Evolutionary conservation across 2,888 invertebrate species (phyloP).

Genomic region (Taphrorychus bicolor): DNA sequence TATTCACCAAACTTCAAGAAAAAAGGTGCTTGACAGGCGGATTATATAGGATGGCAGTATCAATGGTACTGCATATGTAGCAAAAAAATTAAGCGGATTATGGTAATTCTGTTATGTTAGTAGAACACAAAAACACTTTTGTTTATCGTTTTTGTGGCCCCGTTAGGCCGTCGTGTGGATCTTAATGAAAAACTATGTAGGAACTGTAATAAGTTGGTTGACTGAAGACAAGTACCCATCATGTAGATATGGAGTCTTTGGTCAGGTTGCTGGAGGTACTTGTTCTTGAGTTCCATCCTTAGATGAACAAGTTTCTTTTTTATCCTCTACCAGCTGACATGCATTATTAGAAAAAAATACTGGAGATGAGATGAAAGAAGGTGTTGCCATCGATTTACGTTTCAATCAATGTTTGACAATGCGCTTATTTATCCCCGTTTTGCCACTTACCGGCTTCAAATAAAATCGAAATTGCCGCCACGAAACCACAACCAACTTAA

Average conservation of each 20-base stretch:
- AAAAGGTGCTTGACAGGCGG: not conserved
- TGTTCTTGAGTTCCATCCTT: too few species aligned
- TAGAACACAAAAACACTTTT: not conserved
- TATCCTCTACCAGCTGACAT: too few species aligned
- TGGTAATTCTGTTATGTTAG: not conserved
- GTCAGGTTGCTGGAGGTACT: too few species aligned
- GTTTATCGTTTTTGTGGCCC: not conserved
- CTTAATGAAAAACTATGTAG: too few species aligned
- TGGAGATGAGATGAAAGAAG: too few species aligned
- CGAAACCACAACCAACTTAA: conserved; percentile 22
- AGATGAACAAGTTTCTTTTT: too few species aligned
- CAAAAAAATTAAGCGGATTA: not conserved
- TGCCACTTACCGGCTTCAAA: not conserved
- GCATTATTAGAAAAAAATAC: too few species aligned
- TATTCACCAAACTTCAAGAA: not conserved
- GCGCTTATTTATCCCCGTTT: not conserved
- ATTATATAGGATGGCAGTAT: not conserved
- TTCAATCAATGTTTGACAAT: not conserved
- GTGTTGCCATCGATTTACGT: not conserved
- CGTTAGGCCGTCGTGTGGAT: too few species aligned
- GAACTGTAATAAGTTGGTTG: too few species aligned
- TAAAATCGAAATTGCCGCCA: conserved; percentile 1
- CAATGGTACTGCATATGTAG: not conserved
- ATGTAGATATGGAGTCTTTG: too few species aligned
- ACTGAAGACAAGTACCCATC: too few species aligned